Evolutionary conservation across 2,888 invertebrate species (phyloP).

Genomic region (Tigriopus californicus): DNA sequence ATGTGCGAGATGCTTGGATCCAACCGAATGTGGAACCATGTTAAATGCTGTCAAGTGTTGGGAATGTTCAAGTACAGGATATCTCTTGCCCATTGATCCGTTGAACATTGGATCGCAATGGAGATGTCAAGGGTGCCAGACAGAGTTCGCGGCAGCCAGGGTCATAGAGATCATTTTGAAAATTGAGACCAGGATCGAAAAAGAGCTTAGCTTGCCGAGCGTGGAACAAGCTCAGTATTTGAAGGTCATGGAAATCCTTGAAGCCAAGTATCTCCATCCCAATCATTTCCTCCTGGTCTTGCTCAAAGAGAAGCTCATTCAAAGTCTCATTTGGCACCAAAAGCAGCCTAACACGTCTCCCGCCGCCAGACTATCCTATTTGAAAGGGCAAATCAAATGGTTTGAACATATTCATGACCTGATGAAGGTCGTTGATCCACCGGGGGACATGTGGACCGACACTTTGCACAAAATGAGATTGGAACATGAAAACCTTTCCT

Average conservation of each 20-base stretch:
- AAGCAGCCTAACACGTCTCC: not conserved
- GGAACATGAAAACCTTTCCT: not conserved
- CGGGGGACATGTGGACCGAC: not conserved
- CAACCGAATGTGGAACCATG: not conserved
- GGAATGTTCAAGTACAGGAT: not conserved
- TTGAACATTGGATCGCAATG: not conserved
- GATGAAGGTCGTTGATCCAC: not conserved
- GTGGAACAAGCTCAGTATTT: not conserved
- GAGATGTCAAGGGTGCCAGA: not conserved
- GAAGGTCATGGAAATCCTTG: not conserved
- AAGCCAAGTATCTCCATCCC: constrained; percentile 1
- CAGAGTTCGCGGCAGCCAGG: too few species aligned
- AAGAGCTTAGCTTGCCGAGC: not conserved
- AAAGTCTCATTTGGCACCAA: not conserved
- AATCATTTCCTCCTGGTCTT: constrained; percentile 10
- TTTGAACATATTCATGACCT: not conserved
- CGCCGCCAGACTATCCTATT: not conserved
- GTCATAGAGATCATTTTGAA: not conserved
- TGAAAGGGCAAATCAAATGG: not conserved
- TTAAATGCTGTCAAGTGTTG: not conserved
- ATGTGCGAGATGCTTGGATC: constrained; percentile 1
- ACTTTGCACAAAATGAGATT: not conserved
- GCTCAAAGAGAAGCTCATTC: constrained; percentile 2
- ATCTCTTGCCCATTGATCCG: not conserved
- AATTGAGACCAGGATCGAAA: not conserved